Conservation (phyloP, 2,797 vertebrate species). For the Crotalus adamanteus region DNA sequence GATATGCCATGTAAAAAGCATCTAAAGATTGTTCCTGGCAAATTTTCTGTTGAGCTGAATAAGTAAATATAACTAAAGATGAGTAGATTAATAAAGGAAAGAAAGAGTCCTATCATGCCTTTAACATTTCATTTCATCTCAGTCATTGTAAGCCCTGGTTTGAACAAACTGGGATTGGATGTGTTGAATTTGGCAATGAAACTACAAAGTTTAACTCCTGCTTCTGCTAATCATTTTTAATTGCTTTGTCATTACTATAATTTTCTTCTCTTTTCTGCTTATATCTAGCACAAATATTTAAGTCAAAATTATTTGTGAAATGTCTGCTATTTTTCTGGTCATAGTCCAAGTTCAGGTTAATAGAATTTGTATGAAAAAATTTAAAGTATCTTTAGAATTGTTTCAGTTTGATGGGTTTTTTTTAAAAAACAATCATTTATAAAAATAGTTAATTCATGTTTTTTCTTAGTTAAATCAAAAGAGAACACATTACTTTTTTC, state of each 20-base stretch:
- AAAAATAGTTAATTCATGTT: conserved; percentile 31
- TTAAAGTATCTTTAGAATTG: neutral
- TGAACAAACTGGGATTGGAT: conserved; percentile 1
- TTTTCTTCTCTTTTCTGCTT: neutral
- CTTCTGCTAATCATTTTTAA: neutral
- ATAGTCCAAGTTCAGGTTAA: conserved; percentile 23
- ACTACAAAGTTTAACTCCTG: conserved; percentile 15
- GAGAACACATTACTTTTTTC: conserved; percentile 31
- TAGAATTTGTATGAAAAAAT: conserved; percentile 21
- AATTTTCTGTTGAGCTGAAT: neutral
- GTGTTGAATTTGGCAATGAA: conserved; percentile 17
- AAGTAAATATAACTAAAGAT: conserved; percentile 7
- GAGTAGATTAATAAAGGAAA: conserved; percentile 11
- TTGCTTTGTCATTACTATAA: neutral
- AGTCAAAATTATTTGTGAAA: neutral
- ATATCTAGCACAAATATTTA: neutral
- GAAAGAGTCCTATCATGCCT: conserved; percentile 22
- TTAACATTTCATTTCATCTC: conserved; percentile 23
- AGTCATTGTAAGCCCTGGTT: conserved; percentile 24
- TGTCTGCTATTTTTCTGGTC: conserved; percentile 22
- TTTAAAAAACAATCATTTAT: conserved; percentile 18
- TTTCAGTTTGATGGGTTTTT: neutral
- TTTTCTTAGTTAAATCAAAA: conserved; percentile 34
- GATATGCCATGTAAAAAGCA: neutral
- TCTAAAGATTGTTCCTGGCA: neutral